Evolutionary conservation across 2,888 invertebrate genomes (phyloP), one percentile per base, ranked within the genome.

Genomic region (Sinopyrophorus schimmeli): DNA sequence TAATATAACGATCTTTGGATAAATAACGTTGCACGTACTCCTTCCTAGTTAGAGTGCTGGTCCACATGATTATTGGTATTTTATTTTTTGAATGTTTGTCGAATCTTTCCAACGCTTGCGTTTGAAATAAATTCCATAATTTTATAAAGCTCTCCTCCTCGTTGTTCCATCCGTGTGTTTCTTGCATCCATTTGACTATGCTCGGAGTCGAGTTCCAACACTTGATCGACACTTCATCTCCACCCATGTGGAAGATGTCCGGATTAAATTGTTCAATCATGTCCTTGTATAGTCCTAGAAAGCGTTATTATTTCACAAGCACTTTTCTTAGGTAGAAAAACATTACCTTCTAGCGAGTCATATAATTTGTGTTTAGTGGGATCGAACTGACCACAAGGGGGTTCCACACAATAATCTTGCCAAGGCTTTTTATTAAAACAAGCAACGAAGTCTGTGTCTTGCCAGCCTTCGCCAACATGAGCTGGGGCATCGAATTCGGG

Each of bases 401-500:
- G 91, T 63, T 91, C 90, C 7, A 89, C 88, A 63, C 89, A 86
- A 65, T 76, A 86, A 1, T 69, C 58, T 1, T 69, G 64, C 89
- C 89, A 89, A 0, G 89, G 88, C 55, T 88, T 83, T n/a, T 82
- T 82, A 74, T 84, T 83, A 61, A 84, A 83, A 70, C 85, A 86
- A 11, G 81, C 81, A 1, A 84, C 82, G 61, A 83, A 78, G 40
- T 76, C 78, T 30, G 81, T 81, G 54, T 81, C 79, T 71, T 90
- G 89, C 89, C 89, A 90, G 14, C 90, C 90, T 69, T 89, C 89
- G 28, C 91, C 90, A 7, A 90, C 89, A 68, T 92, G 92, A 49
- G 92, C 91, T 0, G 94, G 94, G 40, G 91, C 90, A 71, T 94
- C 93, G 65, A 93, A 89, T 76, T 96, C 96, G 0, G 95, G 94